Evolutionary conservation across 2,888 invertebrate genomes (phyloP).

Genomic region (Altica lythri): DNA sequence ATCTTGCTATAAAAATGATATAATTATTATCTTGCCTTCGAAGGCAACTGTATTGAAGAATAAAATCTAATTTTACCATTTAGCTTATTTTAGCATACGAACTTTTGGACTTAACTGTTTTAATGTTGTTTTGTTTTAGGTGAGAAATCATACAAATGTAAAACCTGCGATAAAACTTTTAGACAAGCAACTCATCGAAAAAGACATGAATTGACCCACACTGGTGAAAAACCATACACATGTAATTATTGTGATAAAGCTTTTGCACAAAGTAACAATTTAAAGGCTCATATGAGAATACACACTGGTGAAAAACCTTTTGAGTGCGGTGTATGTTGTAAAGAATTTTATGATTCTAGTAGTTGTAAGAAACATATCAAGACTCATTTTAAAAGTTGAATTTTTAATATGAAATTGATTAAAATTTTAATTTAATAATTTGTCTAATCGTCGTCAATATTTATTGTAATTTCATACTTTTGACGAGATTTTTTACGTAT

Average conservation of each 20-base stretch:
- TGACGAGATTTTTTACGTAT: too few relatives aligned
- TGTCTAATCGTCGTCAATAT: too few relatives aligned
- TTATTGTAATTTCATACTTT: too few relatives aligned
- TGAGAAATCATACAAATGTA: conserved; percentile 44
- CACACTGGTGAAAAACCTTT: conserved; percentile 57
- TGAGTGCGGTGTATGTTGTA: conserved; percentile 55
- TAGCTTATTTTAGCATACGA: too few relatives aligned
- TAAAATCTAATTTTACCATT: too few relatives aligned
- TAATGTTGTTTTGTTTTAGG: too few relatives aligned
- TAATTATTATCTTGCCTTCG: too few relatives aligned
- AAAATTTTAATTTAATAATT: too few relatives aligned
- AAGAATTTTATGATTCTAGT: conserved; percentile 44
- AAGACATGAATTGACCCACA: conserved; percentile 46
- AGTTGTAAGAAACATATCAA: conserved; percentile 38
- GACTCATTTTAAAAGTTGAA: too few relatives aligned
- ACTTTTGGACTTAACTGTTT: too few relatives aligned
- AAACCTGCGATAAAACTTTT: conserved; percentile 52
- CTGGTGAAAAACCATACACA: conserved; percentile 45
- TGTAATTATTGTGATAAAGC: conserved; percentile 41
- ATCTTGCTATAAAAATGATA: too few relatives aligned
- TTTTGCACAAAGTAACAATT: conserved; percentile 56
- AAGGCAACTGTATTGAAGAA: too few relatives aligned
- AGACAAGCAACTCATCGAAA: conserved; percentile 46
- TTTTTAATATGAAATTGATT: not conserved
- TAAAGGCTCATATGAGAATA: conserved; percentile 55